Percentiles rank a stretch among this genome's conserved stretches.
These are phyloP conservation scores for Arctocebus calabarensis DNA, from an alignment of 2,797 vertebrate species.

Conservation along the genomic window DNA sequence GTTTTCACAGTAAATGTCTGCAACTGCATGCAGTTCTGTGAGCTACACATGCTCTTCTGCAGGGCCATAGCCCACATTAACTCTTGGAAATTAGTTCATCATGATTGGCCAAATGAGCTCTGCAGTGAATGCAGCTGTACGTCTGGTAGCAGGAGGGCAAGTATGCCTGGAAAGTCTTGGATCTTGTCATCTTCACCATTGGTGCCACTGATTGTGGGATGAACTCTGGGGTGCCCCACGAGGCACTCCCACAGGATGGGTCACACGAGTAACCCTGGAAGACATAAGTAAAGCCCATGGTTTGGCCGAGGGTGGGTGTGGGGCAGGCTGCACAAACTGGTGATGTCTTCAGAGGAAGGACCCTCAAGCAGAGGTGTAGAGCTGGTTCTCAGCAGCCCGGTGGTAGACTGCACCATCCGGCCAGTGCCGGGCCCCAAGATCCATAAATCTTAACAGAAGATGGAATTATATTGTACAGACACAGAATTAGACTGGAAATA, in stretches of 20 bases:
- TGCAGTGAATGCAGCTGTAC: conserved; percentile 99
- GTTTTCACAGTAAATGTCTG: too few species aligned
- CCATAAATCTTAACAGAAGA: neutral
- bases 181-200: conserved; percentile 96
- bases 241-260: conserved; percentile 98
- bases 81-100: conserved; percentile 99
- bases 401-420: too few species aligned
- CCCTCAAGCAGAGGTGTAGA: neutral
- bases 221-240: conserved; percentile 95
- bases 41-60: too few species aligned
- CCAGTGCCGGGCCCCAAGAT: too few species aligned
- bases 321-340: conserved; percentile 91
- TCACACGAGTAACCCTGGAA: conserved; percentile 99
- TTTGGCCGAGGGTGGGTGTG: conserved; percentile 93
- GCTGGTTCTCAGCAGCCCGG: conserved; percentile 78
- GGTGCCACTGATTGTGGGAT: conserved; percentile 89
- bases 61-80: too few species aligned
- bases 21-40: too few species aligned
- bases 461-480: neutral
- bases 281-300: conserved; percentile 99
- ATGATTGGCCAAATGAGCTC: conserved; percentile 98
- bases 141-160: conserved; percentile 98
- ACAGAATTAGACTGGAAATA: neutral
- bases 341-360: conserved; percentile 84
- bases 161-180: conserved; percentile 99